Conservation (phyloP, 2,113 vertebrate genomes). For the Malurus melanocephalus region DNA sequence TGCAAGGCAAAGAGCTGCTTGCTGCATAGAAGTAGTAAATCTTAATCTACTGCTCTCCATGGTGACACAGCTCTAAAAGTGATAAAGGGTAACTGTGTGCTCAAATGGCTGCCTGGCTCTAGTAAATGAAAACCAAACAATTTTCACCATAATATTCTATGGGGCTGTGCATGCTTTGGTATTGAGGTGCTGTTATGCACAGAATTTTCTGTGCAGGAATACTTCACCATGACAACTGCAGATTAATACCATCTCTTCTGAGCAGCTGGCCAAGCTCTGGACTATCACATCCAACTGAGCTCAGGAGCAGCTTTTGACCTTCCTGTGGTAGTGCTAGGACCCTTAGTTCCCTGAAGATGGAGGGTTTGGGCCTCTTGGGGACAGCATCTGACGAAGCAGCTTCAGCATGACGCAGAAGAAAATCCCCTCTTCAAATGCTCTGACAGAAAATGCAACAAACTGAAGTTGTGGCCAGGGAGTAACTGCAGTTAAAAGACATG, state of each 20-base stretch:
- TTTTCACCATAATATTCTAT: neutral
- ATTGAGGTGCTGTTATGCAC: accelerated
- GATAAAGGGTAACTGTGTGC: too few relatives aligned
- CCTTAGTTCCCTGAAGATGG: neutral
- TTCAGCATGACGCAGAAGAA: neutral
- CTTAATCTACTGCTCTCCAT: neutral
- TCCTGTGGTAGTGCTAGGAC: neutral
- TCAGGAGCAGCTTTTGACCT: neutral
- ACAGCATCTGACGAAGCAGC: neutral
- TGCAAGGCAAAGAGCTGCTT: accelerated
- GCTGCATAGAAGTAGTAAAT: accelerated
- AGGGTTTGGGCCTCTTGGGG: neutral
- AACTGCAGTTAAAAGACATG: neutral
- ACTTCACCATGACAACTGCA: neutral
- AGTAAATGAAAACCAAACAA: neutral
- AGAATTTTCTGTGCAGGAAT: neutral
- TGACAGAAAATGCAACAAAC: neutral
- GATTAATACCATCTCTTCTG: neutral
- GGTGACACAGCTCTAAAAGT: neutral
- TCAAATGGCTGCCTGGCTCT: neutral
- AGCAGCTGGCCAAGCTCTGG: neutral
- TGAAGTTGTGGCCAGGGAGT: neutral
- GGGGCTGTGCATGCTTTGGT: accelerated
- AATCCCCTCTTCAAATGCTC: neutral
- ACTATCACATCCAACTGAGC: neutral